Base-by-base conservation (phyloP, 2,888 invertebrate species). In the Phyllotreta cruciferae region DNA sequence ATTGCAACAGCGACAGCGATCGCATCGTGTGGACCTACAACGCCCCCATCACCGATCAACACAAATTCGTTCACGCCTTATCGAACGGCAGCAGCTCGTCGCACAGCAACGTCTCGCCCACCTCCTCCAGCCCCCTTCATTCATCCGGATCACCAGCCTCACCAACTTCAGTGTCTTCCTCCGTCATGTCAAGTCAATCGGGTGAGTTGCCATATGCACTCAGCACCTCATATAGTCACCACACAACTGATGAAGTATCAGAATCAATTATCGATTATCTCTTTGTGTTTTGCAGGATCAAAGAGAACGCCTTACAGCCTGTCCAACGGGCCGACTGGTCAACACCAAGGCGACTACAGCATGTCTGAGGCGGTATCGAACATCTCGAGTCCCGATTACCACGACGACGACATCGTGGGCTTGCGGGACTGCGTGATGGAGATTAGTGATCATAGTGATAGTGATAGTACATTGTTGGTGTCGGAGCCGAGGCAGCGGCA, bases 11-110 rank as follows among this genome's bases (percentile, higher is more conserved):
- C 58, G 74, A 73, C 45, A 66, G 68, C 55, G 74, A 72, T 67
- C 87, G 93, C 74, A 93, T 94, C 78, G 93, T 94, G 56, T 94
- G 94, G 94, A 94, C 94, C 56, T 94, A 93, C 84, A 94, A 94
- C 84, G 93, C 94, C 64, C 93, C 94, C n/a, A 86, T 88, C 45
- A 85, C 88, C 42, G 74, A 73, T 50, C 71, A 74, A 47, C 73
- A 74, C 60, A 84, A 86, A 70, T 81, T 83, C 56, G 83, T 82
- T 70, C 87, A 86, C 76, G 85, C 86, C 74, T 83, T 86, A 11
- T 86, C 86, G 55, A 87, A 85, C 70, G 84, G 84, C 67, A 84
- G 84, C 73, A 83, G 82, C 75, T 86, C 84, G 66, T 87, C 85
- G 75, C 86, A 86, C 75, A 86, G 85, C 72, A 86, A 85, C 68